A percentile compares a stretch with the other conserved stretches of the same genome.
These are phyloP conservation scores for Lutraria rhynchaena DNA, from an alignment of 1,140 invertebrate genomes.

Conservation along the genomic window DNA sequence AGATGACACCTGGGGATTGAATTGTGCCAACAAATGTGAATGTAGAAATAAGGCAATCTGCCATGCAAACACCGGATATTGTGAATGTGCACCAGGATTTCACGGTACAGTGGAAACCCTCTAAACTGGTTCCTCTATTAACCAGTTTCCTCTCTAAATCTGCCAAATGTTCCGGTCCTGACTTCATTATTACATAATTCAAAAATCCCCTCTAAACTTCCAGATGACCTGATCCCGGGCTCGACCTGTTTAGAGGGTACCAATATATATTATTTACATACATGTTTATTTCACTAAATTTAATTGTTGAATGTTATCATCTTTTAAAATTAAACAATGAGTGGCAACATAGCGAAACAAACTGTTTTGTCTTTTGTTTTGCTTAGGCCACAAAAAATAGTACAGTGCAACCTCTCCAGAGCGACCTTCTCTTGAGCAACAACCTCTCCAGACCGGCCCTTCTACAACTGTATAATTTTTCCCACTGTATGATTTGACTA, in stretches of 20 bases:
- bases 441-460: neutral
- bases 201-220: neutral
- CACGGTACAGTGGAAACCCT: neutral
- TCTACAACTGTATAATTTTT: no score
- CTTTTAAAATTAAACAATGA: no score
- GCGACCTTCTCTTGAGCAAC: no score
- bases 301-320: no score
- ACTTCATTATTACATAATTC: no score
- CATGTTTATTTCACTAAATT: neutral
- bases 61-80: constrained; percentile 32
- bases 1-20: neutral
- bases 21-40: constrained; percentile 14
- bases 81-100: constrained; percentile 31
- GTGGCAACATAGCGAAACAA: no score
- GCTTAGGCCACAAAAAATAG: no score
- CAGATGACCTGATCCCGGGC: neutral
- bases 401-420: no score
- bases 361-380: no score
- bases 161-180: no score
- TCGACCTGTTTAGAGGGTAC: neutral
- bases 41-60: constrained; percentile 19
- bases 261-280: neutral
- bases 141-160: neutral
- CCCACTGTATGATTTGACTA: no score
- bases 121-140: neutral